Conservation (phyloP, 2,797 vertebrate species). For the Ctenosaura bakeri region DNA sequence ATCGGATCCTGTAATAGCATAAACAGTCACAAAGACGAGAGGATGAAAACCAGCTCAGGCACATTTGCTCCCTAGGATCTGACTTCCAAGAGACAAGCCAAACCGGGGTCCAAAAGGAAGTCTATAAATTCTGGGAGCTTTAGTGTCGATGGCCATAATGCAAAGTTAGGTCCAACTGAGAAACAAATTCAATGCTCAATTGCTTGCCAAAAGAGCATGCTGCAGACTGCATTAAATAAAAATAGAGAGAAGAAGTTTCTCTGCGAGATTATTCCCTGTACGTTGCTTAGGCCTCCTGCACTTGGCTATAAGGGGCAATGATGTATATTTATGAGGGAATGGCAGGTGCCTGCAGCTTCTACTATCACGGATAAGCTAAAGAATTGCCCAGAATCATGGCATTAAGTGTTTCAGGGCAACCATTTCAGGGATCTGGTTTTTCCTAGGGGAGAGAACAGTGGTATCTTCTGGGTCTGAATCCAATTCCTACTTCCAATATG, state of each 20-base stretch:
- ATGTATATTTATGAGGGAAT: background rate
- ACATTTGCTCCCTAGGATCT: slow-evolving; percentile 47
- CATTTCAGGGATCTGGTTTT: background rate
- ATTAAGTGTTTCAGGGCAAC: background rate
- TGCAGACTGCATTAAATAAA: background rate
- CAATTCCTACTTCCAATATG: too few relatives aligned
- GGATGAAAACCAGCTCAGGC: slow-evolving; percentile 19
- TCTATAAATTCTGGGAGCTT: slow-evolving; percentile 57
- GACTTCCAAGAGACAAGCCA: slow-evolving; percentile 45
- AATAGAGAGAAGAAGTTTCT: background rate
- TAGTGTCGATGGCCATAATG: slow-evolving; percentile 35
- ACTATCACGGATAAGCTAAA: background rate
- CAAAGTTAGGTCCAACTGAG: slow-evolving; percentile 29
- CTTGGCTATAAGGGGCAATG: background rate
- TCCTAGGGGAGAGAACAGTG: background rate
- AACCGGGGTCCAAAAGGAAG: slow-evolving; percentile 46
- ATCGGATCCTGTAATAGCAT: slow-evolving; percentile 50
- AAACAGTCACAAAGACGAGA: slow-evolving; percentile 40
- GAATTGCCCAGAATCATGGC: background rate
- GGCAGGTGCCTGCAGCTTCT: background rate
- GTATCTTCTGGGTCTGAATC: background rate
- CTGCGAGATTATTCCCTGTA: background rate
- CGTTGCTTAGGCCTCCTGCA: background rate
- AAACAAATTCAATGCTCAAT: slow-evolving; percentile 28
- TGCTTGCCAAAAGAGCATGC: slow-evolving; percentile 14